Conservation (phyloP, 1,140 invertebrate species). For the Macrobrachium rosenbergii region DNA sequence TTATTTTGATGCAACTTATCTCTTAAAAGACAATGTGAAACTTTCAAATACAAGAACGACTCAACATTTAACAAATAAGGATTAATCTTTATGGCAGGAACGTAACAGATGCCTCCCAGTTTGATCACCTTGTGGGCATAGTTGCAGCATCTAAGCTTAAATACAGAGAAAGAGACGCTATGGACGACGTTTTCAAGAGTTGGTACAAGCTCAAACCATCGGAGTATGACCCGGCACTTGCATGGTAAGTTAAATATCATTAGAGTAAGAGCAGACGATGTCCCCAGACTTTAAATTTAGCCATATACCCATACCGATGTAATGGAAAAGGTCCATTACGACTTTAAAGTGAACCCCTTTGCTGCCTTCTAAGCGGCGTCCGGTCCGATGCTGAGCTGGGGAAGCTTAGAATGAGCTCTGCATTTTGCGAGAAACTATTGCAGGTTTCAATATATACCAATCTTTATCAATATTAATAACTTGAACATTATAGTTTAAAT, state of each 20-base stretch:
- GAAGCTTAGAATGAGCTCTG: no score
- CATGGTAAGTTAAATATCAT: slow-evolving; percentile 22
- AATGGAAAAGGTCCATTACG: no score
- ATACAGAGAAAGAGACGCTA: slow-evolving; percentile 48
- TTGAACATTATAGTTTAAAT: no score
- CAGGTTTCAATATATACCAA: no score
- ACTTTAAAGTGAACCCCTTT: no score
- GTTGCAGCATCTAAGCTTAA: slow-evolving; percentile 28
- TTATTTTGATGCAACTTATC: no score
- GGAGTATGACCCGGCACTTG: slow-evolving; percentile 32
- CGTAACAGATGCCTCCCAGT: slow-evolving; percentile 40
- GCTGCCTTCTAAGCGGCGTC: no score
- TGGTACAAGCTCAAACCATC: slow-evolving; percentile 32
- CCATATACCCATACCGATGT: no score
- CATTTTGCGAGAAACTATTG: no score
- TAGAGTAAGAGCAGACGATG: background rate
- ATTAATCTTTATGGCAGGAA: background rate
- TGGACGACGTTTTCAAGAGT: slow-evolving; percentile 31
- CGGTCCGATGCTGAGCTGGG: no score
- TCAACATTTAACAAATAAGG: background rate
- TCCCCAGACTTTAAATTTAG: no score
- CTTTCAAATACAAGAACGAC: background rate
- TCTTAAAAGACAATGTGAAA: background rate
- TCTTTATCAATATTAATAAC: no score
- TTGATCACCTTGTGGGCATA: slow-evolving; percentile 11